phyloP scores from a whole-genome alignment of 2,113 vertebrate species.

The Diphyllodes magnificus region DNA sequence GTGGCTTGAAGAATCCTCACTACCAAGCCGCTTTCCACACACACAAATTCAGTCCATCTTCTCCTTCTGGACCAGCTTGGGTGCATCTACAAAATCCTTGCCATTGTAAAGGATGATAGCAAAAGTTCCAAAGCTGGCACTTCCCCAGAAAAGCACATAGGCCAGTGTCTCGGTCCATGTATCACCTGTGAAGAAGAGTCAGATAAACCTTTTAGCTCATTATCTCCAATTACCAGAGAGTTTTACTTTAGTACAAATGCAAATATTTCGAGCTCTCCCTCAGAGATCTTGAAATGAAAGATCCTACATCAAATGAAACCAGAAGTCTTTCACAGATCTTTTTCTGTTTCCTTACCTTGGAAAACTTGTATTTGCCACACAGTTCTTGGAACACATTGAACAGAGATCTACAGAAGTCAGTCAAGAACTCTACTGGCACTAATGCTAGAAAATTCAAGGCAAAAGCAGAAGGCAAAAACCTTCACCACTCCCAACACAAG shows the following conservation, averaged over 20 bases:
- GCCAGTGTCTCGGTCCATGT: slow-evolving; percentile 95
- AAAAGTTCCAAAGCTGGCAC: slow-evolving; percentile 85
- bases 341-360: neutral
- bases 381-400: neutral
- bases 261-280: neutral
- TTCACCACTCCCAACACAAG: neutral
- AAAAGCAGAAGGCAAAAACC: neutral
- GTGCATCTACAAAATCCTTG: slow-evolving; percentile 93
- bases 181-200: slow-evolving; percentile 77
- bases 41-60: slow-evolving; percentile 98
- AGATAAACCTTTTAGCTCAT: neutral
- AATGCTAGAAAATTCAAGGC: neutral
- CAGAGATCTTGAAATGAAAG: neutral
- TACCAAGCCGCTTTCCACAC: slow-evolving; percentile 95
- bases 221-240: neutral
- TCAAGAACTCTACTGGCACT: neutral
- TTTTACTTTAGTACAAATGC: neutral
- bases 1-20: slow-evolving; percentile 74
- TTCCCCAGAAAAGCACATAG: slow-evolving; percentile 94
- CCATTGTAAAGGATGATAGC: slow-evolving; percentile 94
- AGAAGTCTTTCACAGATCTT: neutral
- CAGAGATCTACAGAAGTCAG: neutral
- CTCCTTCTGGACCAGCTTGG: slow-evolving; percentile 92
- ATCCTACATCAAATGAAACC: neutral
- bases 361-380: neutral